Evolutionary conservation across 2,113 vertebrate species (phyloP).

Genomic region (Chamaetylas fuelleborni): DNA sequence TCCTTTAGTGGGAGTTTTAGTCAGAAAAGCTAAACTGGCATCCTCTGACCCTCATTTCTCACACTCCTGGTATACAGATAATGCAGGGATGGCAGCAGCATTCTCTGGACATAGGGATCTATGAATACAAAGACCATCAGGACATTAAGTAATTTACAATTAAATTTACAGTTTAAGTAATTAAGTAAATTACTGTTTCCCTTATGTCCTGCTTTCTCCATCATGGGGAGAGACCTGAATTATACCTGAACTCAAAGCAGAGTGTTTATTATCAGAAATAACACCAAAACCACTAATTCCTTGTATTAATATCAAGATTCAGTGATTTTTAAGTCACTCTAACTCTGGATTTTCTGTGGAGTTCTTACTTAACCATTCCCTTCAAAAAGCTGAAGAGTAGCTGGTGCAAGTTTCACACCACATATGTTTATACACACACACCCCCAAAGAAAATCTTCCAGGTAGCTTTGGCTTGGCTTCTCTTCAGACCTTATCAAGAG

Average conservation of each 20-base stretch:
- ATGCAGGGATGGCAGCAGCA: not conserved
- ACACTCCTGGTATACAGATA: not conserved
- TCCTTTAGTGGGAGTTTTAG: not conserved
- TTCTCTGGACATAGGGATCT: not conserved
- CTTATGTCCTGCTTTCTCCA: not conserved
- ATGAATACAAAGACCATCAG: not conserved
- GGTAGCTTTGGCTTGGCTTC: not conserved
- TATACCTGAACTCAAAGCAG: not conserved
- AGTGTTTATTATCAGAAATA: not conserved
- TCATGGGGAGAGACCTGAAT: not conserved
- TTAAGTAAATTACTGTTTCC: not conserved
- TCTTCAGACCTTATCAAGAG: not conserved
- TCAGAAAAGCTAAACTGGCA: not conserved
- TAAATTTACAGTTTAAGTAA: too few relatives aligned
- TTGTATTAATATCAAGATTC: not conserved
- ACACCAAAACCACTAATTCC: not conserved
- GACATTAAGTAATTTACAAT: not conserved
- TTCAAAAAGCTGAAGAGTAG: not conserved
- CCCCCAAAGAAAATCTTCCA: not conserved
- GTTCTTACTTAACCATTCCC: not conserved
- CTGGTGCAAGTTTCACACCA: not conserved
- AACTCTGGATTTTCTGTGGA: not conserved
- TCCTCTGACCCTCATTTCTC: not conserved
- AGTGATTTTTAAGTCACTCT: not conserved
- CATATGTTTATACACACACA: not conserved